Evolutionary conservation across 2,797 vertebrate species (phyloP).

Genomic region (Sebastes glaucus): DNA sequence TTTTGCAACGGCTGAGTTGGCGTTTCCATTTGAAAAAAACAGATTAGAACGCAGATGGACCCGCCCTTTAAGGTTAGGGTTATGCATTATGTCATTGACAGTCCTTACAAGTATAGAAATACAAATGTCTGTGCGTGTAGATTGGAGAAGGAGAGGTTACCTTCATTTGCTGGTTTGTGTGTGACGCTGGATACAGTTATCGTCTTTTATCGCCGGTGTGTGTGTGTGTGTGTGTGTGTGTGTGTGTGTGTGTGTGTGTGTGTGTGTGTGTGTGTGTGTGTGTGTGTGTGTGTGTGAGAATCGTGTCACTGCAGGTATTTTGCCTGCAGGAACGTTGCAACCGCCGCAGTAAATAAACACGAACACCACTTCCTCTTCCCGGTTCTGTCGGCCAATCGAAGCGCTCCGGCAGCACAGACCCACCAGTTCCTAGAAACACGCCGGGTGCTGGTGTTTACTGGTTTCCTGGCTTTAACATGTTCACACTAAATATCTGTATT

Average conservation of each 20-base stretch:
- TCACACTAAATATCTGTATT: background rate
- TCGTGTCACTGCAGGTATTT: constrained; percentile 20
- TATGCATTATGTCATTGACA: background rate
- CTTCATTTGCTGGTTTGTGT: background rate
- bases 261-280: background rate
- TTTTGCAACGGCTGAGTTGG: no score
- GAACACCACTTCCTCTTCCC: constrained; percentile 66
- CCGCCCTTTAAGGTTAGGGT: no score
- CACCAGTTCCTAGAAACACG: constrained; percentile 62
- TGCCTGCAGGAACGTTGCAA: constrained; percentile 45
- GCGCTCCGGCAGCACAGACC: background rate
- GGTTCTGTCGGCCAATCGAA: constrained; percentile 10
- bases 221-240: background rate
- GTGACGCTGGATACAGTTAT: background rate
- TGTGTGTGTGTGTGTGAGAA: background rate
- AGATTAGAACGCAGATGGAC: no score
- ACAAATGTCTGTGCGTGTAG: background rate
- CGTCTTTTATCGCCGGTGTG: background rate
- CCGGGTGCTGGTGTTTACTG: background rate
- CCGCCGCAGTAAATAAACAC: constrained; percentile 37
- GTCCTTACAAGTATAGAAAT: background rate
- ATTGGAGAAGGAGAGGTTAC: background rate
- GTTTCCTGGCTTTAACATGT: constrained; percentile 35
- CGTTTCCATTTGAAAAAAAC: no score
- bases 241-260: background rate